Evolutionary conservation across 2,797 vertebrate species (phyloP).

Genomic region (Syngnathus rostellatus): DNA sequence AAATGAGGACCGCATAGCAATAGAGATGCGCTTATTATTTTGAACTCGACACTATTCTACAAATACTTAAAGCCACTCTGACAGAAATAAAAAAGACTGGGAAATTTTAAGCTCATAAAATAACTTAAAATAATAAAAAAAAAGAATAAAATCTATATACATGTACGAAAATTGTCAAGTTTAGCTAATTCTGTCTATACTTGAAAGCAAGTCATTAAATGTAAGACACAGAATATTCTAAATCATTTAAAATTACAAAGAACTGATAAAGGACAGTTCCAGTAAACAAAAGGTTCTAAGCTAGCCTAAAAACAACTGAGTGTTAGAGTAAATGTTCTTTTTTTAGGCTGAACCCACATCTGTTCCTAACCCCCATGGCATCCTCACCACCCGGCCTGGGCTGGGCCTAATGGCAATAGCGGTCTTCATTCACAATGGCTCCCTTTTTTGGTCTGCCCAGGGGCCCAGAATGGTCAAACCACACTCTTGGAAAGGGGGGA

Average conservation of each 20-base stretch:
- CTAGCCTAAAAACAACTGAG: conserved; percentile 51
- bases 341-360: conserved; percentile 91
- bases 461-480: conserved; percentile 94
- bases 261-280: background rate
- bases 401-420: conserved; percentile 92
- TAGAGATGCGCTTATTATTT: conserved; percentile 28
- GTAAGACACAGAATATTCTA: conserved; percentile 34
- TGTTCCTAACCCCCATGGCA: conserved; percentile 88
- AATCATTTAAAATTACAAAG: conserved; percentile 25
- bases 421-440: conserved; percentile 92
- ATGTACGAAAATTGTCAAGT: background rate
- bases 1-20: conserved; percentile 41
- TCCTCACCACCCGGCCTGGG: conserved; percentile 93
- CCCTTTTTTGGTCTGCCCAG: conserved; percentile 93
- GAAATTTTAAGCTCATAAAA: conserved; percentile 13
- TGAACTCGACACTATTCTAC: conserved; percentile 54
- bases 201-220: conserved; percentile 23
- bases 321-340: conserved; percentile 62
- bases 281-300: background rate
- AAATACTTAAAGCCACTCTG: conserved; percentile 29
- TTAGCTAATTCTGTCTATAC: background rate
- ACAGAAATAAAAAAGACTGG: conserved; percentile 18
- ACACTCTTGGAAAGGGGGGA: conserved; percentile 94
- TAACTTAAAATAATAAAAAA: conserved; percentile 8
- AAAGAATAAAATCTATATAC: conserved; percentile 4